Evolutionary conservation across 1,140 invertebrate genomes (phyloP).

Genomic region (Pseudomyrmex pallidus): DNA sequence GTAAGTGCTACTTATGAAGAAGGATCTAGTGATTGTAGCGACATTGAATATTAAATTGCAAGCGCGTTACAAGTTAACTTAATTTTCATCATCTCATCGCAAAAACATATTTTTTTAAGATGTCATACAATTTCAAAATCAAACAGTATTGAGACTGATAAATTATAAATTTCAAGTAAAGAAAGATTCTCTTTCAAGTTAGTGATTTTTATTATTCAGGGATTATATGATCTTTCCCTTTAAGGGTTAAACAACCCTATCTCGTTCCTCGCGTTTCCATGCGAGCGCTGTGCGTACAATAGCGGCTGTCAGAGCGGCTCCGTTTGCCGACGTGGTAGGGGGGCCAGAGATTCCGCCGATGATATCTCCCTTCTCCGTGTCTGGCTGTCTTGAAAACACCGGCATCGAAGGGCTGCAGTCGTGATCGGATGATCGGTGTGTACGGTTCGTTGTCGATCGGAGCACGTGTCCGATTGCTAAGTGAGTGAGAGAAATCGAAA

Average conservation of each 20-base stretch:
- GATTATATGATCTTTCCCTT: not conserved
- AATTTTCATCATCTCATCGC: not conserved
- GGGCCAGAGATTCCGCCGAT: conserved; percentile 38
- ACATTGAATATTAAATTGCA: not conserved
- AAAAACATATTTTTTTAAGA: not conserved
- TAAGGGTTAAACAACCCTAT: not conserved
- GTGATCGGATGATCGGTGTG: conserved; percentile 70
- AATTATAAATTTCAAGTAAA: not conserved
- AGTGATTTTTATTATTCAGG: not conserved
- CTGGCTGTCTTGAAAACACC: conserved; percentile 24
- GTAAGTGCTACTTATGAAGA: not conserved
- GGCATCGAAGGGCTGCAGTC: conserved; percentile 68
- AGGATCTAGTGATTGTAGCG: no score
- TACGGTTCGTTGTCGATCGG: conserved; percentile 44
- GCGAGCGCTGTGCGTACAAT: conserved; percentile 29
- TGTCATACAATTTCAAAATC: not conserved
- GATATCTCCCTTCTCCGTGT: conserved; percentile 39
- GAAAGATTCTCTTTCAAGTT: not conserved
- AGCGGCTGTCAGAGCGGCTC: conserved; percentile 28
- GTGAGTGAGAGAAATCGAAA: not conserved
- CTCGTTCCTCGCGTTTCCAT: conserved; percentile 12
- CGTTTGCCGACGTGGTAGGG: conserved; percentile 12
- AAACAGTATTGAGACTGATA: not conserved
- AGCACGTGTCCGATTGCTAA: conserved; percentile 20
- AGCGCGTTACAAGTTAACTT: not conserved